These are phyloP conservation scores for Celastrina argiolus DNA, from an alignment of 2,888 invertebrate species.

Conservation along the genomic window DNA sequence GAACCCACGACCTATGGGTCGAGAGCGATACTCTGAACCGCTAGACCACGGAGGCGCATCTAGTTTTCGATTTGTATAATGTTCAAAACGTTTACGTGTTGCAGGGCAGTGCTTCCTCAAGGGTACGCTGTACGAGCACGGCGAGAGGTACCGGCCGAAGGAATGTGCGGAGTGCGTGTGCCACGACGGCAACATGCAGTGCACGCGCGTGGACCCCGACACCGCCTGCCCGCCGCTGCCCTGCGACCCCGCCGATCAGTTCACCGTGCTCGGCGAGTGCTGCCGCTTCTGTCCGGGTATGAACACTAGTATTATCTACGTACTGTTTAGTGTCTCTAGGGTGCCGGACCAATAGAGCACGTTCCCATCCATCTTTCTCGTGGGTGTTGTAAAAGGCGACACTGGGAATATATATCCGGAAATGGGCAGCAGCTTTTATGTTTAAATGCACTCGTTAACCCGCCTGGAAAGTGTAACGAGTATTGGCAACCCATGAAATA, in stretches of 20 bases:
- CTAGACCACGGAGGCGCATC: no score
- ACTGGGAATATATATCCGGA: no score
- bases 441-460: no score
- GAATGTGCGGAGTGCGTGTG: slow-evolving; percentile 91
- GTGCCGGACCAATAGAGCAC: no score
- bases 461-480: no score
- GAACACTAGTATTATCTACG: background rate
- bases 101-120: slow-evolving; percentile 84
- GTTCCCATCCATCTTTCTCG: no score
- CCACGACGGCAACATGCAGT: slow-evolving; percentile 88
- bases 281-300: slow-evolving; percentile 93
- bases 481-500: no score
- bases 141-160: slow-evolving; percentile 83
- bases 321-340: no score
- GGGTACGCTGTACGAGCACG: slow-evolving; percentile 87
- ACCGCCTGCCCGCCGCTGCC: slow-evolving; percentile 86
- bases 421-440: no score
- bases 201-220: slow-evolving; percentile 84
- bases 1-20: no score
- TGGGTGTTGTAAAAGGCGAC: no score
- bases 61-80: background rate
- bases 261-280: slow-evolving; percentile 90
- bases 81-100: slow-evolving; percentile 35
- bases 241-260: slow-evolving; percentile 86
- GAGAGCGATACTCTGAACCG: no score